Conservation (phyloP, 2,888 invertebrate species). For the Drosophila gaucha region DNA sequence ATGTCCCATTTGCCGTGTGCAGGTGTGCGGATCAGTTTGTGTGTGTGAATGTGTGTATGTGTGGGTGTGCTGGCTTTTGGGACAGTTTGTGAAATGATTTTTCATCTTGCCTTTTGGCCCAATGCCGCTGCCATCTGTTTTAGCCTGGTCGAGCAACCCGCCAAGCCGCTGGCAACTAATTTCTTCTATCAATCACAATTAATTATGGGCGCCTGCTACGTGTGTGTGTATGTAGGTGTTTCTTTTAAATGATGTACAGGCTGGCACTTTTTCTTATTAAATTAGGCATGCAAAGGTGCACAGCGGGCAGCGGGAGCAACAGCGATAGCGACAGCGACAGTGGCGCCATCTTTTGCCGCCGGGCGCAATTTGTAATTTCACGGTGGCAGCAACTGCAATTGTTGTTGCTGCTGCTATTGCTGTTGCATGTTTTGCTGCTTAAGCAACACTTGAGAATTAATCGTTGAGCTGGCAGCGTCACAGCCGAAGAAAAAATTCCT, state of each 20-base stretch:
- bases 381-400: conserved; percentile 45
- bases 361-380: conserved; percentile 72
- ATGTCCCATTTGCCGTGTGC: conserved; percentile 72
- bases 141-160: conserved; percentile 40
- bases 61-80: conserved; percentile 54
- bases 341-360: conserved; percentile 42
- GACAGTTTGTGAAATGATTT: conserved; percentile 79
- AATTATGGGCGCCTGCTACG: conserved; percentile 58
- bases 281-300: conserved; percentile 68
- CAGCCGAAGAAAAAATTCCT: conserved; percentile 39
- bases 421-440: conserved; percentile 51
- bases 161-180: conserved; percentile 68
- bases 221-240: conserved; percentile 20
- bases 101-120: conserved; percentile 71
- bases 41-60: conserved; percentile 17
- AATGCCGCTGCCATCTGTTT: conserved; percentile 69
- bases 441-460: conserved; percentile 64
- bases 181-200: conserved; percentile 82
- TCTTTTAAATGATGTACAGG: conserved; percentile 60
- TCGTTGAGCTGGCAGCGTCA: conserved; percentile 35
- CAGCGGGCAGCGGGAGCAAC: conserved; percentile 16
- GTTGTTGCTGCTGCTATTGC: conserved; percentile 13
- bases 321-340: conserved; percentile 2
- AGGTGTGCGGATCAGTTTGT: conserved; percentile 48
- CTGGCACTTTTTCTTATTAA: conserved; percentile 72